Base-by-base conservation (phyloP, 2,113 vertebrate species). In the Pseudonaja textilis region DNA sequence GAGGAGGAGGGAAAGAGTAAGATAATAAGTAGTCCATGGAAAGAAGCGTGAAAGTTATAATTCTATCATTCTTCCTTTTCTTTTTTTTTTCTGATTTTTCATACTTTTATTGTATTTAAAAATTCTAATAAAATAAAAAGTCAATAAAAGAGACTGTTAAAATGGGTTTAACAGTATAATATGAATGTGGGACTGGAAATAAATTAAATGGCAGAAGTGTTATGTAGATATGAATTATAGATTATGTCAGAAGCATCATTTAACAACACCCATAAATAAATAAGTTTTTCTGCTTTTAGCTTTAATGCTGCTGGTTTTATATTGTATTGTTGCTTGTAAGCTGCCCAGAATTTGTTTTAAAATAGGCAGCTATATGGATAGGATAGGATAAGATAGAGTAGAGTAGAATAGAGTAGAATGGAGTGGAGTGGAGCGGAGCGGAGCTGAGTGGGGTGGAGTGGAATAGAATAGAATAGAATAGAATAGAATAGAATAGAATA, bases 381-480 rank as follows among this genome's bases (percentile, higher is more conserved):
- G 25, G 59, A 61, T 29, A 26, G 9, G 25, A 4, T 26, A 11
- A 1, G 59, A 4, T 29, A 26, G 57, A 6, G 0, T 56, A 0
- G 55, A 6, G 1, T 22, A 7, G 20, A 22, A 0, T 20, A 0
- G 20, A 22, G 3, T 4, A 0, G 54, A 55, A 0, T 16, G 4
- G 54, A 18, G 4, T 54, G 4, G 55, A 5, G 14, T 5, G 3
- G 55, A 1, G 18, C 5, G 3, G 55, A 1, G 18, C 1, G 3
- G 55, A 1, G 18, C 1, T 0, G 55, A 1, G 20, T 20, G 1
- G 55, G 0, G 1, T 20, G 0, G 55, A 20, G 1, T 1, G 5
- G 54, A 18, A 6, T 1, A 56, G 54, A 12, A 23, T 20, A 57
- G 56, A 2, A 23, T 20, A 57, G 56, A 7, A 20, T 20, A 56